Percentiles rank a stretch among this genome's conserved stretches.
Evolutionary conservation across 2,888 invertebrate genomes (phyloP).

Genomic region (Synanthedon myopaeformis): DNA sequence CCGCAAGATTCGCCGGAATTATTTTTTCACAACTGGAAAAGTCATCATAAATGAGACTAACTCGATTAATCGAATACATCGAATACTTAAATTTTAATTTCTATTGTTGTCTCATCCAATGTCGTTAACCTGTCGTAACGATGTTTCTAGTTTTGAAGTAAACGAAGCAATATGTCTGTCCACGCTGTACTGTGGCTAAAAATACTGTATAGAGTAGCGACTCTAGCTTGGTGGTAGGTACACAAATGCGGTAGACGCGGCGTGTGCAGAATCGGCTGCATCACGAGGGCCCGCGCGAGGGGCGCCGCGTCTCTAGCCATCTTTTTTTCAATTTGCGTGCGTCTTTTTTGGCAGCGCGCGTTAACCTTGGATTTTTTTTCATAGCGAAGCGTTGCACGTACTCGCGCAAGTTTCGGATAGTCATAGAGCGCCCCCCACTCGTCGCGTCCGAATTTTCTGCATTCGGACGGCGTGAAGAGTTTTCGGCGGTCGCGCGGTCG

Average conservation of each 20-base stretch:
- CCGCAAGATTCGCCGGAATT: too few species aligned
- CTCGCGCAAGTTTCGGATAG: slow-evolving; percentile 65
- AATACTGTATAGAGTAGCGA: slow-evolving; percentile 6
- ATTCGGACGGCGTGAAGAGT: slow-evolving; percentile 62
- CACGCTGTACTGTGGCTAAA: slow-evolving; percentile 2
- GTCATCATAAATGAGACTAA: too few species aligned
- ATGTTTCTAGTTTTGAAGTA: background rate
- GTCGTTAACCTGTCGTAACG: background rate
- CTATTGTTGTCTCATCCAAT: background rate
- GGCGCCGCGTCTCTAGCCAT: slow-evolving; percentile 57
- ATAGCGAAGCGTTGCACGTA: slow-evolving; percentile 68
- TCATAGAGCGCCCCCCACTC: slow-evolving; percentile 68
- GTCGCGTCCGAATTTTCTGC: slow-evolving; percentile 68
- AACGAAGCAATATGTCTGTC: background rate
- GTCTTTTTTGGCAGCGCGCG: slow-evolving; percentile 70
- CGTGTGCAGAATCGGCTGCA: slow-evolving; percentile 53
- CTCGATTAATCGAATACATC: too few species aligned
- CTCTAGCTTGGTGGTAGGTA: slow-evolving; percentile 11
- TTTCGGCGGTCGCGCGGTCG: slow-evolving; percentile 68
- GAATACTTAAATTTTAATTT: background rate
- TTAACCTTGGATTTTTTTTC: slow-evolving; percentile 67
- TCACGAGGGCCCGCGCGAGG: slow-evolving; percentile 48
- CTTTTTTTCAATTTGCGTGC: slow-evolving; percentile 66
- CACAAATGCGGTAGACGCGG: slow-evolving; percentile 25
- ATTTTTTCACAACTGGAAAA: too few species aligned